Percentiles rank a stretch among this genome's conserved stretches.
Conservation (phyloP, 2,113 vertebrate genomes). For the Machaerirhynchus nigripectus region DNA sequence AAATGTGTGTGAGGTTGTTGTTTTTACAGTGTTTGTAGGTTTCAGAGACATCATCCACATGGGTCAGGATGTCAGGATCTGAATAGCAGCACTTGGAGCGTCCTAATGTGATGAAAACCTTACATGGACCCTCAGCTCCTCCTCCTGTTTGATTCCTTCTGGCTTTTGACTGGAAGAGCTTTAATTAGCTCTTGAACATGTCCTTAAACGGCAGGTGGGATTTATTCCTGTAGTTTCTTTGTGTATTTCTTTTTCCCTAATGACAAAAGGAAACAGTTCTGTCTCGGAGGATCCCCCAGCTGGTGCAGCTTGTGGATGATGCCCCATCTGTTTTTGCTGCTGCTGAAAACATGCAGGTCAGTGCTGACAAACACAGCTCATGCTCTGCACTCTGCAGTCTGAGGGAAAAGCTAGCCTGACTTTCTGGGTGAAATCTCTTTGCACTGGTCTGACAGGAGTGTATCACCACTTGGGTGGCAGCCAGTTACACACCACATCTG, state of each 20-base stretch:
- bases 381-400: neutral
- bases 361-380: neutral
- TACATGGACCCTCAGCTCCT: neutral
- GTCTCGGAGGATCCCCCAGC: neutral
- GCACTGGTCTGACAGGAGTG: neutral
- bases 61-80: neutral
- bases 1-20: neutral
- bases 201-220: constrained; percentile 2
- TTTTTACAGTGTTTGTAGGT: neutral
- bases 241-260: neutral
- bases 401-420: neutral
- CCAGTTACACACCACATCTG: neutral
- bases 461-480: neutral
- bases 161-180: neutral
- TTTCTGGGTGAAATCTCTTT: neutral
- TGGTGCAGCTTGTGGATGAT: neutral
- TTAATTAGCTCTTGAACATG: constrained; percentile 4
- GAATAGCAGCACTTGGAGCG: neutral
- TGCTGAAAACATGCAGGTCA: neutral
- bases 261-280: neutral
- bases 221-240: neutral
- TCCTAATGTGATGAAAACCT: neutral
- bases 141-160: neutral
- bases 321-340: neutral
- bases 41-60: neutral